A percentile compares a stretch with the other conserved stretches of the same genome.
phyloP scores from a whole-genome alignment of 1,140 invertebrate species.

The Cepaea nemoralis region DNA sequence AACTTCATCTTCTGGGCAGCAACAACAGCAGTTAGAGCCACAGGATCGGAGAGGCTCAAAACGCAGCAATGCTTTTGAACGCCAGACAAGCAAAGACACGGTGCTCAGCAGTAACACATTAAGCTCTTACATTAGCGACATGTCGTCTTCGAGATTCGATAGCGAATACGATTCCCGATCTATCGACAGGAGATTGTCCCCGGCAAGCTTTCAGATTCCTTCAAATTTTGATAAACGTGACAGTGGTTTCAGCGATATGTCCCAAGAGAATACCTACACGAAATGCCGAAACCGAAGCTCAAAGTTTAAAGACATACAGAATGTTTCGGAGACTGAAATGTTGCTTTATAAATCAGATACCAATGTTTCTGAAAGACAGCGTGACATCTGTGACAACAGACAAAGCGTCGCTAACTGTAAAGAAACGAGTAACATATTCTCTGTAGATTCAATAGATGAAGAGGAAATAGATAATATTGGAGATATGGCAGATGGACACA shows the following conservation, averaged over 20 bases:
- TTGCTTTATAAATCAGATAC: neutral
- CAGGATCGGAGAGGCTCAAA: conserved; percentile 15
- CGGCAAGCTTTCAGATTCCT: conserved; percentile 10
- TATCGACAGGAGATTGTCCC: conserved; percentile 1
- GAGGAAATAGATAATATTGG: neutral
- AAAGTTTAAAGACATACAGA: neutral
- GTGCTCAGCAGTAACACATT: conserved; percentile 46
- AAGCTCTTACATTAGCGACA: conserved; percentile 51
- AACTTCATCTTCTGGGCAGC: neutral
- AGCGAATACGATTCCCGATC: conserved; percentile 39
- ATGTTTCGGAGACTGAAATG: neutral
- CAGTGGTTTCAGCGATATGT: conserved; percentile 33
- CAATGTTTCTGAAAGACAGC: no score
- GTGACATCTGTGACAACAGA: neutral
- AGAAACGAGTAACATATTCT: conserved; percentile 1
- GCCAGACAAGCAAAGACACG: conserved; percentile 46
- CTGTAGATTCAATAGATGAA: conserved; percentile 11
- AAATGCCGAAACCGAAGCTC: neutral
- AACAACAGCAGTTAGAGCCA: conserved; percentile 23
- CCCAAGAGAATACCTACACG: neutral
- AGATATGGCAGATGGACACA: neutral
- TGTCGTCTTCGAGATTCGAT: conserved; percentile 41
- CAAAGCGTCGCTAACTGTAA: neutral
- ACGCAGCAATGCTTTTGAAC: conserved; percentile 27
- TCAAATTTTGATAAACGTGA: conserved; percentile 2